A percentile compares a stretch with the other conserved stretches of the same genome.
Evolutionary conservation across 2,797 vertebrate genomes (phyloP).

Genomic region (Ceryle rudis): DNA sequence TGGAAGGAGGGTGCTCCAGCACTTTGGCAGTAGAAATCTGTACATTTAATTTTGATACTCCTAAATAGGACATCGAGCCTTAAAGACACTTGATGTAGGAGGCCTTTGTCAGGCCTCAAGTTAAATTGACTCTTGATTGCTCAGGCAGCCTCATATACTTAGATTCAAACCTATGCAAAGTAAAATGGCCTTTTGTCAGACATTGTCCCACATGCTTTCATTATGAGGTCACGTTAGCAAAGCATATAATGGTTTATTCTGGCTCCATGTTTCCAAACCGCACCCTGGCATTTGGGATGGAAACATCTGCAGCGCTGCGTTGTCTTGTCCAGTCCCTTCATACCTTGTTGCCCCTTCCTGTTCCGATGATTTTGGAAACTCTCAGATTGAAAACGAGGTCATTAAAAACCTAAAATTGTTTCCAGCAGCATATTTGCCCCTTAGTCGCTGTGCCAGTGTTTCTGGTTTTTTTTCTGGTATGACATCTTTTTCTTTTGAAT

Average conservation of each 20-base stretch:
- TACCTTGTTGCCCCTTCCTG: not conserved
- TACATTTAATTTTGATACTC: not conserved
- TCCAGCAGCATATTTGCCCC: not conserved
- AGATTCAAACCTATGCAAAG: not conserved
- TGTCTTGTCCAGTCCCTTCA: not conserved
- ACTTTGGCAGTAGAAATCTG: accelerated
- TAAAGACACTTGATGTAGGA: not conserved
- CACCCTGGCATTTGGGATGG: slow-evolving; percentile 5
- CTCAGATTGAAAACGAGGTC: not conserved
- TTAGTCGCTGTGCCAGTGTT: not conserved
- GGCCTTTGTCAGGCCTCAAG: not conserved
- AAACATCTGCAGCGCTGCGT: not conserved
- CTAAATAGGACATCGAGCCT: not conserved
- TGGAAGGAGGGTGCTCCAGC: not conserved
- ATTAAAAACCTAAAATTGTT: not conserved
- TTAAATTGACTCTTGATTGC: not conserved
- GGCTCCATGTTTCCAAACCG: slow-evolving; percentile 6
- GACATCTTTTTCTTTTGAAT: not conserved
- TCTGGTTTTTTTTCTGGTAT: not conserved
- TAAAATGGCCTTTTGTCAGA: not conserved
- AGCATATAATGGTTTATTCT: not conserved
- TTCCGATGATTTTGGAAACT: not conserved
- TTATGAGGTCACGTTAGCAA: slow-evolving; percentile 12
- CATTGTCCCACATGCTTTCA: not conserved
- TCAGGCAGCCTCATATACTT: not conserved